Base-by-base conservation (phyloP, 2,888 invertebrate species). In the Onchidella celtica region DNA sequence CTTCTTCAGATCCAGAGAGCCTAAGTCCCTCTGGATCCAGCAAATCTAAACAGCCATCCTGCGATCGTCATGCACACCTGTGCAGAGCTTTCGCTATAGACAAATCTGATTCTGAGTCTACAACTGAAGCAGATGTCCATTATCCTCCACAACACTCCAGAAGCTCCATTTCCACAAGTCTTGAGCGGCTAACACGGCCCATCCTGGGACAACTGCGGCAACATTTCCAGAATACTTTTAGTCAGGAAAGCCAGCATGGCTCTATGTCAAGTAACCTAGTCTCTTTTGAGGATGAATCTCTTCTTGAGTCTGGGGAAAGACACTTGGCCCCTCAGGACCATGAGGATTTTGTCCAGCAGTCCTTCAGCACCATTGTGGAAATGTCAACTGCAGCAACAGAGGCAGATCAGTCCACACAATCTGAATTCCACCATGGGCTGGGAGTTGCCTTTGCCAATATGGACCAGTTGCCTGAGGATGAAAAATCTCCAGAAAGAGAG, bases 161-260 rank as follows among this genome's bases (percentile, higher is more conserved):
- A 2, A 57, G 63, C 36, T 70, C 83, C 2, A 29, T 85, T 29
- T 77, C 84, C 0, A 61, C 80, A 29, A 83, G 83, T 59, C 32
- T 84, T 1, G 85, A 83, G 59, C 81, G 83, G 14, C 68, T 86
- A 17, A 47, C 84, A 3, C 77, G 78, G n/a, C 84, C 84, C 0
- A 81, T 82, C 61, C 29, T 84, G 32, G 82, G 76, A 63, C 72
- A 80, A 59, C 74, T 69, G 34, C 38, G 72, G 38, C 57, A 59
- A 0, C 69, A 79, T 24, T 79, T 79, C 34, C 70, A 79, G 2
- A 61, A 79, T 4, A 36, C 32, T 4, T 55, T 72, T 21, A 32
- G 70, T 32, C 75, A 72, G 27, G 75, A 75, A 0, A 3, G 24
- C 21, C 14, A 32, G 38, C 38, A 47, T 21, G 75, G 32, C 1